Percentiles rank a stretch among this genome's conserved stretches.
Evolutionary conservation across 2,888 invertebrate species (phyloP).

Genomic region (Zele albiditarsus): DNA sequence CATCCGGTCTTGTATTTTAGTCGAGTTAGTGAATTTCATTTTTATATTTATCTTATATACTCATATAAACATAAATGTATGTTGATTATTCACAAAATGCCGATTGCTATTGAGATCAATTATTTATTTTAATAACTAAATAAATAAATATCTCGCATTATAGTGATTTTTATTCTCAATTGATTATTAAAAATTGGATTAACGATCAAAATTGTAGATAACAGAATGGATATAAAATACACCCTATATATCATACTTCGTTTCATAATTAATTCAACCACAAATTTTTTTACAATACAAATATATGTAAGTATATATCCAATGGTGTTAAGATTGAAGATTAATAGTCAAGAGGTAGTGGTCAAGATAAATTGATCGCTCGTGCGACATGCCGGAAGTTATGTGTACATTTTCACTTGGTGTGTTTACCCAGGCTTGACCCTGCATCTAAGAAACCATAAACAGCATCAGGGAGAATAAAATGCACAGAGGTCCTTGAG

Average conservation of each 20-base stretch:
- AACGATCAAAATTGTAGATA: too few species aligned
- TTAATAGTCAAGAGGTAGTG: background rate
- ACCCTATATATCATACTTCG: too few species aligned
- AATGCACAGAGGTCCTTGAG: conserved; percentile 26
- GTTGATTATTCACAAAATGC: background rate
- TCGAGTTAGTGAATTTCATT: background rate
- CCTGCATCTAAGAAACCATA: conserved; percentile 32
- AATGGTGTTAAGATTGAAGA: background rate
- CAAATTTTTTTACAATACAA: too few species aligned
- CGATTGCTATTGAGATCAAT: too few species aligned
- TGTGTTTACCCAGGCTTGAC: conserved; percentile 47
- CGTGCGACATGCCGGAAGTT: conserved; percentile 44
- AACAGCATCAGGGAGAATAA: conserved; percentile 18
- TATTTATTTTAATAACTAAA: too few species aligned
- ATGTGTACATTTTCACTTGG: conserved; percentile 27
- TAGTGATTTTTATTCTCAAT: too few species aligned
- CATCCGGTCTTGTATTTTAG: background rate
- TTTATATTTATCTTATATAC: background rate
- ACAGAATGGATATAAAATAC: too few species aligned
- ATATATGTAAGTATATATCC: too few species aligned
- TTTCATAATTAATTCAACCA: too few species aligned
- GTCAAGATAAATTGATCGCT: conserved; percentile 32
- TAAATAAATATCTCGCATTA: too few species aligned
- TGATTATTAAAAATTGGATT: too few species aligned
- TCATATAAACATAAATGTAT: background rate